phyloP scores from a whole-genome alignment of 2,888 invertebrate species.

The Lepidocyrtoides sp. region DNA sequence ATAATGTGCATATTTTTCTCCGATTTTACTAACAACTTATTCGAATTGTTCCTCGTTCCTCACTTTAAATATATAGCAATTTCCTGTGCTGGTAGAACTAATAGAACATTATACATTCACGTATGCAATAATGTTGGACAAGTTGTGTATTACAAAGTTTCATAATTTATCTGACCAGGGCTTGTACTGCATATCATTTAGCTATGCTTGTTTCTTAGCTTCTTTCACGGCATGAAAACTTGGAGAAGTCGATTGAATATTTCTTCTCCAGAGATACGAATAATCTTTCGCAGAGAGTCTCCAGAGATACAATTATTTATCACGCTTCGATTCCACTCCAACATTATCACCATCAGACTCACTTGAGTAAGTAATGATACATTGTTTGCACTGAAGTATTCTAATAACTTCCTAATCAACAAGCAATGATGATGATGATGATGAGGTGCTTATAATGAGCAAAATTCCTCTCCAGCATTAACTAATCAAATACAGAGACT shows the following conservation, averaged over 20 bases:
- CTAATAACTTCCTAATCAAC: conserved; percentile 39
- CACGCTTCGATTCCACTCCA: conserved; percentile 56
- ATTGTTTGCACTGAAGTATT: conserved; percentile 53
- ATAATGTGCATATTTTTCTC: too few relatives aligned
- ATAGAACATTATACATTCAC: not conserved
- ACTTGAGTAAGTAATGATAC: conserved; percentile 7
- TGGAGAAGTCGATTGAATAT: not conserved
- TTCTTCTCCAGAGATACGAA: not conserved
- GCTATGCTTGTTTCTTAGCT: not conserved
- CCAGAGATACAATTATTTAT: conserved; percentile 55
- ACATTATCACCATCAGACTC: conserved; percentile 42
- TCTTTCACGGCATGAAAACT: not conserved
- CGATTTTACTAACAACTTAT: not conserved
- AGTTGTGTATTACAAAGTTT: not conserved
- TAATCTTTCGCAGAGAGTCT: conserved; percentile 17
- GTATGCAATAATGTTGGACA: not conserved
- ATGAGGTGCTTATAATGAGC: conserved; percentile 66
- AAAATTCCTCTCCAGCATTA: not conserved
- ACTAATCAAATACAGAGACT: conserved; percentile 38
- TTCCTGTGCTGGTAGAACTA: not conserved
- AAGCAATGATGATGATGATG: conserved; percentile 28
- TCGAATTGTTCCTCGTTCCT: not conserved
- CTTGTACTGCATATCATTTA: not conserved
- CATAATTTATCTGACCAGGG: conserved; percentile 1
- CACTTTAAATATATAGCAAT: not conserved